phyloP scores from a whole-genome alignment of 1,140 invertebrate genomes.

The Cataglyphis hispanica region DNA sequence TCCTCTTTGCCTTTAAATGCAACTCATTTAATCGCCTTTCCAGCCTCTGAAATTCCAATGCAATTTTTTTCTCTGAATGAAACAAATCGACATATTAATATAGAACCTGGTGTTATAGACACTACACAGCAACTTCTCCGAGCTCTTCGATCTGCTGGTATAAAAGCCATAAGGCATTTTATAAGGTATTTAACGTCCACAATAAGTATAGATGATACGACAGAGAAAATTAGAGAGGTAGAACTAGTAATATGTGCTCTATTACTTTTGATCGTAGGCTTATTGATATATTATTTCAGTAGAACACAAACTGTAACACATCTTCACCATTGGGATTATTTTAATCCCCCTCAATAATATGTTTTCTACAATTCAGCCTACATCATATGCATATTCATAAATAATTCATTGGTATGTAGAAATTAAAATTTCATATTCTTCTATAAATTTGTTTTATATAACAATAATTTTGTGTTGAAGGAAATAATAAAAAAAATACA shows the following conservation, averaged over 20 bases:
- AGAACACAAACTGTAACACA: constrained; percentile 91
- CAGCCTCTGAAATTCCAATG: constrained; percentile 78
- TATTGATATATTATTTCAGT: constrained; percentile 90
- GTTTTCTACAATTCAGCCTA: constrained; percentile 16
- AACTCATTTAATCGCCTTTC: constrained; percentile 78
- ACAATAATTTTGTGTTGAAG: constrained; percentile 20
- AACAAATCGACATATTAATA: constrained; percentile 17
- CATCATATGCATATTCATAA: not conserved
- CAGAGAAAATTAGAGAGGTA: constrained; percentile 89
- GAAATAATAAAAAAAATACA: not conserved
- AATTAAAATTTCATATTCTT: constrained; percentile 46
- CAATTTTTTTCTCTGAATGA: constrained; percentile 76
- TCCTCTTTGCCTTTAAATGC: constrained; percentile 42
- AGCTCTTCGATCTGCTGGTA: constrained; percentile 89
- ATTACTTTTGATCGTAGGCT: constrained; percentile 90
- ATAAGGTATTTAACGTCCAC: constrained; percentile 88
- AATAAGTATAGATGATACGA: constrained; percentile 86
- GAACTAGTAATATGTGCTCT: constrained; percentile 91
- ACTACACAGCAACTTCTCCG: constrained; percentile 89
- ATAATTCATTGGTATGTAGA: constrained; percentile 41
- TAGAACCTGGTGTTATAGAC: constrained; percentile 84
- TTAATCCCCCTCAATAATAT: constrained; percentile 89
- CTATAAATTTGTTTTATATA: constrained; percentile 61
- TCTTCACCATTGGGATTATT: constrained; percentile 94
- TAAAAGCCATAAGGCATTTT: constrained; percentile 89